A percentile compares a stretch with the other conserved stretches of the same genome.
These are phyloP conservation scores for Fukomys damarensis DNA, from an alignment of 2,113 vertebrate species.

Conservation along the genomic window DNA sequence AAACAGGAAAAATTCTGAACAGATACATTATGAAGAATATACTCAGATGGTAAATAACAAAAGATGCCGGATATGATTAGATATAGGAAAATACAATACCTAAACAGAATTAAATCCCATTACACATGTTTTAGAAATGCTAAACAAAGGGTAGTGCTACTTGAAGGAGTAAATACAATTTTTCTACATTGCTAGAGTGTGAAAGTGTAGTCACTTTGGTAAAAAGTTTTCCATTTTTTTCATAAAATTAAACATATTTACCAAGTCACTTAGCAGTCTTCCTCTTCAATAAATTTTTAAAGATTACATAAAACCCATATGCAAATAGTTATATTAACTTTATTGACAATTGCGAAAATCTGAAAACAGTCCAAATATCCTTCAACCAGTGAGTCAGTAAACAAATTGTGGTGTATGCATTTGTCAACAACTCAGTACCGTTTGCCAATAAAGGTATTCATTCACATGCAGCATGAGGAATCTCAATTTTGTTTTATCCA, in stretches of 20 bases:
- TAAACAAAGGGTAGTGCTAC: background rate
- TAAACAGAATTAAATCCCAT: background rate
- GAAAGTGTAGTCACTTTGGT: background rate
- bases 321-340: background rate
- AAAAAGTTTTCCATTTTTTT: background rate
- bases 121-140: background rate
- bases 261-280: background rate
- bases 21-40: background rate
- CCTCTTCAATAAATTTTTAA: background rate
- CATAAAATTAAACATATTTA: slow-evolving; percentile 28
- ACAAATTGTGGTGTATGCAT: background rate
- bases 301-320: background rate
- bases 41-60: background rate
- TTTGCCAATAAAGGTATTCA: background rate
- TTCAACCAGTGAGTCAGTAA: background rate
- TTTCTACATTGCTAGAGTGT: background rate
- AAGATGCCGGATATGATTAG: background rate
- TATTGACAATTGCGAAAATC: background rate
- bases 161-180: background rate
- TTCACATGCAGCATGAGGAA: background rate
- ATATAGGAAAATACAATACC: background rate
- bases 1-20: background rate
- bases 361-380: background rate
- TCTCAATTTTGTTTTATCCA: background rate
- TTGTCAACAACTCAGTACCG: background rate